A percentile compares a stretch with the other conserved stretches of the same genome.
These are phyloP conservation scores for Actinopyga echinites DNA, from an alignment of 53 echinoderm and acorn worm species.

Conservation along the genomic window DNA sequence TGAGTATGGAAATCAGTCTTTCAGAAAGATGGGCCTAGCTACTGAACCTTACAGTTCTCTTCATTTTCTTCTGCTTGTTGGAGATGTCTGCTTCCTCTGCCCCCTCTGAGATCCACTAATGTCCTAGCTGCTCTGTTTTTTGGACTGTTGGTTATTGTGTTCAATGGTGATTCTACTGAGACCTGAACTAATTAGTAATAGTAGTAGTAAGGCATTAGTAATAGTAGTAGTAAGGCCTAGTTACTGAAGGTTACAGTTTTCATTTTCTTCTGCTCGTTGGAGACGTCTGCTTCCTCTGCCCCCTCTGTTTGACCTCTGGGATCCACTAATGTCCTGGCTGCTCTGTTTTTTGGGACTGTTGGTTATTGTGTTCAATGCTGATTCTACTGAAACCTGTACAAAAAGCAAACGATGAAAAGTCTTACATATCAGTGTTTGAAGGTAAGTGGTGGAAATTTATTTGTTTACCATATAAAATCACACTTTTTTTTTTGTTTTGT, in stretches of 20 bases:
- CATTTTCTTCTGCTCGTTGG: not conserved
- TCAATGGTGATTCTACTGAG: no score
- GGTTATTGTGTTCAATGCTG: slow-evolving; percentile 17
- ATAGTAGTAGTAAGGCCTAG: no score
- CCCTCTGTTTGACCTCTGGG: not conserved
- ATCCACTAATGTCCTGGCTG: not conserved
- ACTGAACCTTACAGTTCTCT: slow-evolving; percentile 30
- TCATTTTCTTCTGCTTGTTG: not conserved
- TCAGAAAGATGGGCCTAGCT: no score
- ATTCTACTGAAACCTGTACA: slow-evolving; percentile 5
- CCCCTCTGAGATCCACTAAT: not conserved
- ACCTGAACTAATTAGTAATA: no score
- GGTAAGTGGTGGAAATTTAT: no score
- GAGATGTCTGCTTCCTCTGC: not conserved
- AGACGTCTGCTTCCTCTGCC: not conserved
- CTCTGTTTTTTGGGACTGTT: slow-evolving; percentile 20
- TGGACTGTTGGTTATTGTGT: slow-evolving; percentile 27
- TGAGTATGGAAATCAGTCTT: no score
- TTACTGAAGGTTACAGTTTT: slow-evolving; percentile 27
- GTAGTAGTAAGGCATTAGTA: no score
- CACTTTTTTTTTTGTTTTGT: no score
- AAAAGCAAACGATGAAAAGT: not conserved
- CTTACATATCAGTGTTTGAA: no score
- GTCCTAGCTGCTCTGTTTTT: not conserved
- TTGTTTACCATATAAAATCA: no score